Evolutionary conservation across 23 tunicate genomes (phyloP).

Genomic region (Diplosoma virens): DNA sequence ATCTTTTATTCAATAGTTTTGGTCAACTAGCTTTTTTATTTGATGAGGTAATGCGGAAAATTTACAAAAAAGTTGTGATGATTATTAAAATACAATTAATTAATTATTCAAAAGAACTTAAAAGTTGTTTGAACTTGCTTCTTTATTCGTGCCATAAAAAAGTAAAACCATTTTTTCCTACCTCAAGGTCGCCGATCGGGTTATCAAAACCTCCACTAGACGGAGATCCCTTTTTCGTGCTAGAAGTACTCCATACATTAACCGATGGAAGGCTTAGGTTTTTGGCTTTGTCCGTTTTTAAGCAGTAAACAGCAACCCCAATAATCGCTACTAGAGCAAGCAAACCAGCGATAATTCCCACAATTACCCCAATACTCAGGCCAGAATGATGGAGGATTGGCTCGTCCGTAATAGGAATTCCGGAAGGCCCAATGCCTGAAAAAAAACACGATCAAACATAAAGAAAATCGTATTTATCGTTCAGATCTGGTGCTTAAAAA

Average conservation of each 20-base stretch:
- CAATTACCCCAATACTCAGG: slow-evolving; percentile 44
- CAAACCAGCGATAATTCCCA: slow-evolving; percentile 59
- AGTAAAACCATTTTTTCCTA: too few relatives aligned
- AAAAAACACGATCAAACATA: too few relatives aligned
- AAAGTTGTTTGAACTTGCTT: too few relatives aligned
- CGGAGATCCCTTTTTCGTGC: slow-evolving; percentile 1
- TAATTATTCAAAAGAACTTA: too few relatives aligned
- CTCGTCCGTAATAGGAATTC: slow-evolving; percentile 30
- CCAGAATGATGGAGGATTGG: slow-evolving; percentile 31
- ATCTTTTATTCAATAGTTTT: too few relatives aligned
- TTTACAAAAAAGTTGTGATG: too few relatives aligned
- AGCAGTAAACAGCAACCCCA: slow-evolving; percentile 28
- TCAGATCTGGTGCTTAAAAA: too few relatives aligned
- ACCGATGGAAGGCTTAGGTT: slow-evolving; percentile 43
- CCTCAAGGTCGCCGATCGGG: slow-evolving; percentile 31
- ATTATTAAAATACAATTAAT: too few relatives aligned
- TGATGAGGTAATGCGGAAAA: too few relatives aligned
- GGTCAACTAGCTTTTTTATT: too few relatives aligned
- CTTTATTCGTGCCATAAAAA: too few relatives aligned
- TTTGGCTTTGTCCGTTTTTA: slow-evolving; percentile 24
- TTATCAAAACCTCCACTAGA: slow-evolving; percentile 55
- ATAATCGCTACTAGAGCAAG: slow-evolving; percentile 22
- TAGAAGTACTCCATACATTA: slow-evolving; percentile 1
- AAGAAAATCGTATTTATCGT: too few relatives aligned
- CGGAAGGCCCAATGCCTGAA: slow-evolving; percentile 25